Percentiles rank a stretch among this genome's conserved stretches.
Evolutionary conservation across 2,113 vertebrate genomes (phyloP).

Genomic region (Oxyura jamaicensis): DNA sequence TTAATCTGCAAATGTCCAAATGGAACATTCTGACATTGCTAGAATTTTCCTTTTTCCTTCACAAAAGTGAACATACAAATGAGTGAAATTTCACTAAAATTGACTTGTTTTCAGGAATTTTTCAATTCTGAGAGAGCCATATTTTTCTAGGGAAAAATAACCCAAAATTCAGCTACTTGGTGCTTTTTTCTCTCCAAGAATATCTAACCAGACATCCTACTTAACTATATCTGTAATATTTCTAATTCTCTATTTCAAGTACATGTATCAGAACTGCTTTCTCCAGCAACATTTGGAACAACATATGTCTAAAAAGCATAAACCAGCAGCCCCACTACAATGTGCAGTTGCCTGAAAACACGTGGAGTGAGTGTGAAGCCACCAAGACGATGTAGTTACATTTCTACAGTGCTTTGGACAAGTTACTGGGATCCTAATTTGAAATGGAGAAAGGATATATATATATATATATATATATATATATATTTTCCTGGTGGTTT

Average conservation of each 20-base stretch:
- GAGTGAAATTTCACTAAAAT: not conserved
- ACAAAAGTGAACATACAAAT: not conserved
- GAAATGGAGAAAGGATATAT: not conserved
- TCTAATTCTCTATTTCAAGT: not conserved
- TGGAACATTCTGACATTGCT: not conserved
- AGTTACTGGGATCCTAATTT: not conserved
- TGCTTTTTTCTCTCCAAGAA: rapidly evolving
- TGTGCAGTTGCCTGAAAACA: not conserved
- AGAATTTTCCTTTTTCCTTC: not conserved
- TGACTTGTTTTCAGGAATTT: not conserved
- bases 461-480: too few relatives aligned
- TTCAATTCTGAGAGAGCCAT: not conserved
- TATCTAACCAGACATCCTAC: not conserved
- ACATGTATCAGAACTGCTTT: not conserved
- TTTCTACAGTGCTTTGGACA: not conserved
- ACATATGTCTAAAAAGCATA: not conserved
- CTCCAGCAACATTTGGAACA: not conserved
- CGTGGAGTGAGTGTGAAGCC: not conserved
- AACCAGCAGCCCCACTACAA: not conserved
- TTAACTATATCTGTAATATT: not conserved
- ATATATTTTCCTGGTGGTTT: not conserved
- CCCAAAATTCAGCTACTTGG: rapidly evolving
- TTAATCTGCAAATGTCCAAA: not conserved
- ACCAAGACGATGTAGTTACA: not conserved
- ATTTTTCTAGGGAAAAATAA: not conserved